These are phyloP conservation scores for Blera fallax DNA, from an alignment of 2,888 invertebrate genomes.

Conservation along the genomic window DNA sequence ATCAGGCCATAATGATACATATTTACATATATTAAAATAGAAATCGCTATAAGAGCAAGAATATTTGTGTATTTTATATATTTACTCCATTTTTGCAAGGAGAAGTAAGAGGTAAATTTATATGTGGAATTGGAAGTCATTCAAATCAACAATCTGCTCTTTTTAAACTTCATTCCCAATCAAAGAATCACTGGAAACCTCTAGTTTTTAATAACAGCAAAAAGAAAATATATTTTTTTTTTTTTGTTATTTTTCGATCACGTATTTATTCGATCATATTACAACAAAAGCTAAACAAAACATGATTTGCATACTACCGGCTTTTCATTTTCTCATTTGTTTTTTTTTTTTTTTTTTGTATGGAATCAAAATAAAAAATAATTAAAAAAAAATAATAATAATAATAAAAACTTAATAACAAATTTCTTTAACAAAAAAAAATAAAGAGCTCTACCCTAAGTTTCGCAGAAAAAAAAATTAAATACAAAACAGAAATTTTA, in stretches of 20 bases:
- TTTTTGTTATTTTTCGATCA: conserved; percentile 50
- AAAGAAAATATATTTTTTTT: conserved; percentile 33
- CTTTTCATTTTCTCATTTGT: conserved; percentile 18
- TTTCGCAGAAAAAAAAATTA: conserved; percentile 33
- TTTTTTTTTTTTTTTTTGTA: conserved; percentile 17
- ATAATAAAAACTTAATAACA: conserved; percentile 58
- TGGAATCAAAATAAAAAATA: conserved; percentile 34
- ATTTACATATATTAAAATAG: too few relatives aligned
- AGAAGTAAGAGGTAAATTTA: too few relatives aligned
- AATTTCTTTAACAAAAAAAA: conserved; percentile 57
- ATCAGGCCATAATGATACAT: too few relatives aligned
- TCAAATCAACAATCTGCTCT: too few relatives aligned
- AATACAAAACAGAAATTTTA: conserved; percentile 48
- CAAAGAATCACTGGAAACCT: neutral
- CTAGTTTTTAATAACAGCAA: neutral
- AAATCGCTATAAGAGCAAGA: too few relatives aligned
- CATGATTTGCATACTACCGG: conserved; percentile 58
- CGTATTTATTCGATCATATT: conserved; percentile 65
- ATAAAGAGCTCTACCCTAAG: conserved; percentile 21
- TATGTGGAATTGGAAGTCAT: too few relatives aligned
- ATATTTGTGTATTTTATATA: too few relatives aligned
- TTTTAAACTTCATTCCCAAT: too few relatives aligned
- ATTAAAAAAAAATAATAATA: conserved; percentile 34
- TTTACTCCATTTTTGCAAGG: too few relatives aligned
- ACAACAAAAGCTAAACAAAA: conserved; percentile 67